Evolutionary conservation across 2,888 invertebrate species (phyloP).

Genomic region (Hermaeophaga mercurialis): DNA sequence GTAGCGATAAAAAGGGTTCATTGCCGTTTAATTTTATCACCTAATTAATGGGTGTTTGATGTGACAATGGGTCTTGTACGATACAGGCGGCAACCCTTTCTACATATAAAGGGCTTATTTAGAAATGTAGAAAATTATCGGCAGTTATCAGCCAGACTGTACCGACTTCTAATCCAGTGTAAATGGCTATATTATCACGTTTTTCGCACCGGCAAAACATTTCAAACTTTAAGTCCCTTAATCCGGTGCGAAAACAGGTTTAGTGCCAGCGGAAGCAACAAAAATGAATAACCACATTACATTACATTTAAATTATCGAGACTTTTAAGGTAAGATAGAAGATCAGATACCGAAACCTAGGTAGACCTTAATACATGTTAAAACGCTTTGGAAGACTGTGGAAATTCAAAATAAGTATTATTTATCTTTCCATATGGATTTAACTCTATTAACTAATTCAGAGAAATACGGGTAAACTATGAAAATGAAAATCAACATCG

Average conservation of each 20-base stretch:
- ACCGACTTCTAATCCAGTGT: slow-evolving; percentile 16
- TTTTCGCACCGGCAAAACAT: slow-evolving; percentile 12
- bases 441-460: too few relatives aligned
- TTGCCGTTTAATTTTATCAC: slow-evolving; percentile 5
- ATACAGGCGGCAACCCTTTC: slow-evolving; percentile 7
- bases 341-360: too few relatives aligned
- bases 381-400: too few relatives aligned
- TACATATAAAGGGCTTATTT: slow-evolving; percentile 1
- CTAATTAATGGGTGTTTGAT: not conserved
- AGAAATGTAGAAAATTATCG: slow-evolving; percentile 12
- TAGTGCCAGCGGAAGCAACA: not conserved
- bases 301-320: too few relatives aligned
- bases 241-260: slow-evolving; percentile 15
- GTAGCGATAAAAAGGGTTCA: not conserved
- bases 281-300: too few relatives aligned
- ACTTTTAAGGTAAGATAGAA: too few relatives aligned
- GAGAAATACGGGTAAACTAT: too few relatives aligned
- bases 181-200: slow-evolving; percentile 25
- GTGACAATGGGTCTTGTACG: not conserved
- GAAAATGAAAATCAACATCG: too few relatives aligned
- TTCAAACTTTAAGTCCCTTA: slow-evolving; percentile 20
- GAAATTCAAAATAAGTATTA: too few relatives aligned
- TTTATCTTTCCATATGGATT: too few relatives aligned
- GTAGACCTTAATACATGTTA: too few relatives aligned
- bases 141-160: slow-evolving; percentile 10